Percentiles rank a stretch among this genome's conserved stretches.
These are phyloP conservation scores for Coecobrya sp. DNA, from an alignment of 2,888 invertebrate genomes.

Conservation along the genomic window DNA sequence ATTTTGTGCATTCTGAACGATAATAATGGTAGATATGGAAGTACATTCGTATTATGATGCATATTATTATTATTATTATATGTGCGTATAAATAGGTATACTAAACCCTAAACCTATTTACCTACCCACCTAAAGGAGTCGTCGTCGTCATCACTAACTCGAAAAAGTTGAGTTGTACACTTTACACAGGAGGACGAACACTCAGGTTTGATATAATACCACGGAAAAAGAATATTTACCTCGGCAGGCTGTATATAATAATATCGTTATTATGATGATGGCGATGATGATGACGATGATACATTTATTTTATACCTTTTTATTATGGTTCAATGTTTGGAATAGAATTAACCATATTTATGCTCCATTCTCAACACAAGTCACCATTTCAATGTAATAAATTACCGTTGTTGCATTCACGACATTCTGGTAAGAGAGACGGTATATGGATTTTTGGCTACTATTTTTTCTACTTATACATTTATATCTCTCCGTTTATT, in stretches of 20 bases:
- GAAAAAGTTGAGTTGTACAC: neutral
- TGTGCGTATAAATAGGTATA: neutral
- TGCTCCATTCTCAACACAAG: conserved; percentile 49
- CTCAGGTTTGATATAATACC: conserved; percentile 20
- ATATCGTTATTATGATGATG: conserved; percentile 48
- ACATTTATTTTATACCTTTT: conserved; percentile 45
- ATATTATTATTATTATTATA: neutral
- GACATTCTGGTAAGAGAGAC: neutral
- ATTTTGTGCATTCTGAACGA: conserved; percentile 56
- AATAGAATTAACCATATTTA: conserved; percentile 45
- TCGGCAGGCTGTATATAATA: conserved; percentile 5
- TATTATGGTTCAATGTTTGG: conserved; percentile 20
- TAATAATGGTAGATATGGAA: conserved; percentile 57
- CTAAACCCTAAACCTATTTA: conserved; percentile 30
- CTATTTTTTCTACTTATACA: conserved; percentile 1
- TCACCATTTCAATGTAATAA: conserved; percentile 48
- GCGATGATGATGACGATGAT: conserved; percentile 29
- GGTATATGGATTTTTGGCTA: neutral
- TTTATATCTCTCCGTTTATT: neutral
- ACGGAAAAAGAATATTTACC: conserved; percentile 21
- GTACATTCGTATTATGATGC: neutral
- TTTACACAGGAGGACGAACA: no score
- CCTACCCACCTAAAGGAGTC: conserved; percentile 13
- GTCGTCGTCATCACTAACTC: neutral
- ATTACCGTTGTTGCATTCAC: conserved; percentile 28